Conservation (phyloP, 1,140 invertebrate species). For the Atta colombica region DNA sequence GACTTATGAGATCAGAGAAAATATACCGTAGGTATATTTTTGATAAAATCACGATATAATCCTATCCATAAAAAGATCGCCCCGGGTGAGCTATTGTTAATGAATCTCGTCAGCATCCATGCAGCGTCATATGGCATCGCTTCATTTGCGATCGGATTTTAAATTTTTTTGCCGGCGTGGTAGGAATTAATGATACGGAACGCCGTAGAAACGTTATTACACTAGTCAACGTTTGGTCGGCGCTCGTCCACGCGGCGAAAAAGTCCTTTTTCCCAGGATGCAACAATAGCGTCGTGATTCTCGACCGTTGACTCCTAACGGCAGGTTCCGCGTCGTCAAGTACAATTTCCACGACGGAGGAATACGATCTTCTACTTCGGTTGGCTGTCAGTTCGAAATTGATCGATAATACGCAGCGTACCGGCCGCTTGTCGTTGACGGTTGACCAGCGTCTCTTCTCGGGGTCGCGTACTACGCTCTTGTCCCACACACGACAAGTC, state of each 20-base stretch:
- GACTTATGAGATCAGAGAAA: background rate
- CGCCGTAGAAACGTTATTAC: slow-evolving; percentile 54
- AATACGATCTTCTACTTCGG: slow-evolving; percentile 12
- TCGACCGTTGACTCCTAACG: slow-evolving; percentile 40
- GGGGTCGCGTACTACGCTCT: slow-evolving; percentile 28
- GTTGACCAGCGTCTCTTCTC: background rate
- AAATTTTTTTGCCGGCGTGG: background rate
- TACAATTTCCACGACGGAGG: background rate
- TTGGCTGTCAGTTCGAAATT: slow-evolving; percentile 44
- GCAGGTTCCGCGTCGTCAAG: slow-evolving; percentile 26
- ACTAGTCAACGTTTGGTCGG: slow-evolving; percentile 66
- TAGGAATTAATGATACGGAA: slow-evolving; percentile 67
- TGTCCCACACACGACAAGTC: slow-evolving; percentile 35
- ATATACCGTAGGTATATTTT: background rate
- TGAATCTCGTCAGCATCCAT: slow-evolving; percentile 17
- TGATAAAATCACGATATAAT: background rate
- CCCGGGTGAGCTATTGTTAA: slow-evolving; percentile 29
- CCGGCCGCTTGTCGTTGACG: slow-evolving; percentile 4
- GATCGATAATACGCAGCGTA: slow-evolving; percentile 64
- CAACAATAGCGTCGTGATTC: slow-evolving; percentile 58
- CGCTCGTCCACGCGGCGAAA: slow-evolving; percentile 21
- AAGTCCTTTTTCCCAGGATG: slow-evolving; percentile 16
- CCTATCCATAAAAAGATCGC: background rate
- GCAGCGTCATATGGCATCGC: background rate
- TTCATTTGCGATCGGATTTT: background rate